A percentile compares a stretch with the other conserved stretches of the same genome.
Conservation (phyloP, 2,888 invertebrate genomes). For the Endotricha flammealis region DNA sequence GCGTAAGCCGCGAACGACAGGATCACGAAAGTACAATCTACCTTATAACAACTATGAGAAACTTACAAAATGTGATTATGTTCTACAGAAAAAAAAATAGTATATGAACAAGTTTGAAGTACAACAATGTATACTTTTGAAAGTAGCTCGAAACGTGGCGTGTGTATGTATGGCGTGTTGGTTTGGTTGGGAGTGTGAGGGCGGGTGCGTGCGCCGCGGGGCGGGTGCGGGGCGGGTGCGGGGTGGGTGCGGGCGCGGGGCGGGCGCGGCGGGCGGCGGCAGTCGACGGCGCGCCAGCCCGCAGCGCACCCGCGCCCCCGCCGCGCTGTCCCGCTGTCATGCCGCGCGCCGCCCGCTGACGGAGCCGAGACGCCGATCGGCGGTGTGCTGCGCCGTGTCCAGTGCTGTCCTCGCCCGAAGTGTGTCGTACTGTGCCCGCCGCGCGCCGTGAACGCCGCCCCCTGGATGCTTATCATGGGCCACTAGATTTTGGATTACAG, state of each 20-base stretch:
- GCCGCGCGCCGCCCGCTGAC: conserved; percentile 19
- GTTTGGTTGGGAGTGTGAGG: background rate
- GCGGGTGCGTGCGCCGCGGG: conserved; percentile 13
- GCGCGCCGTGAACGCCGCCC: background rate
- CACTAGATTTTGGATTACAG: background rate
- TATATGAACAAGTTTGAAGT: too few relatives aligned
- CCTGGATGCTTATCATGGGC: background rate
- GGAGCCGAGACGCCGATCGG: too few relatives aligned
- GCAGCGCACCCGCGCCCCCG: conserved; percentile 19
- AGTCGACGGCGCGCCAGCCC: conserved; percentile 19
- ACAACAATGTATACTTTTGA: background rate
- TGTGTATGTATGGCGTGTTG: background rate
- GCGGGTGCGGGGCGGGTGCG: too few relatives aligned
- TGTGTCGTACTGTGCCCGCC: too few relatives aligned
- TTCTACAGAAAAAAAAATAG: too few relatives aligned
- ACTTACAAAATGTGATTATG: too few relatives aligned
- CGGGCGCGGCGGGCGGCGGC: conserved; percentile 14
- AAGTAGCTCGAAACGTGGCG: too few relatives aligned
- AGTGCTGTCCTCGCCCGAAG: too few relatives aligned
- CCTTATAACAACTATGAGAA: too few relatives aligned
- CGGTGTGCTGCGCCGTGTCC: too few relatives aligned
- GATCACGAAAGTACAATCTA: too few relatives aligned
- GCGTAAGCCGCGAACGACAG: too few relatives aligned
- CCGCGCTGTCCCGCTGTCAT: conserved; percentile 20
- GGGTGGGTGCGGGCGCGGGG: conserved; percentile 7